Conservation (phyloP, 2,113 vertebrate species). For the Mystacornis crossleyi region DNA sequence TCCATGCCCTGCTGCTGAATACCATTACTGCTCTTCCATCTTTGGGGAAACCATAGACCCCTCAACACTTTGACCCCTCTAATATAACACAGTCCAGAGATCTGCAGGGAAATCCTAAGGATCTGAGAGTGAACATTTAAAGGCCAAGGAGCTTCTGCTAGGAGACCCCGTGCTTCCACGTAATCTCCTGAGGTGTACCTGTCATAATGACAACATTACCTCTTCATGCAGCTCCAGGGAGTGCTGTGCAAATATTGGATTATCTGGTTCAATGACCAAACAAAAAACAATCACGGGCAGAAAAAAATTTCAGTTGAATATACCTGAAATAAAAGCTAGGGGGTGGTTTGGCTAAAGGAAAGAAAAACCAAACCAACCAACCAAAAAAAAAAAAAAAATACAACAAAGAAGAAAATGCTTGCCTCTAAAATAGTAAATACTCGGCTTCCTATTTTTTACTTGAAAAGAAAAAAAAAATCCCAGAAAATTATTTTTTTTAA, state of each 20-base stretch:
- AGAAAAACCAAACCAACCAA: background rate
- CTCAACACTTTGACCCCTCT: background rate
- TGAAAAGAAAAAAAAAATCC: background rate
- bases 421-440: background rate
- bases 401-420: background rate
- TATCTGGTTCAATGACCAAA: constrained; percentile 48
- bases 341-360: background rate
- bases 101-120: constrained; percentile 25
- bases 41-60: background rate
- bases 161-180: background rate
- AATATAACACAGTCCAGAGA: background rate
- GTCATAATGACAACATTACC: constrained; percentile 51
- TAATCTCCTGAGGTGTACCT: constrained; percentile 44
- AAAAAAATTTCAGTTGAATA: background rate
- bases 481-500: background rate
- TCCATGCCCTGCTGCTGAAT: background rate
- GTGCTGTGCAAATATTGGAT: constrained; percentile 60
- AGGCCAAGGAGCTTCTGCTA: constrained; percentile 39
- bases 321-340: background rate
- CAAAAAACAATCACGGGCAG: constrained; percentile 31
- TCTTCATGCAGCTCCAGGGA: constrained; percentile 47
- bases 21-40: background rate
- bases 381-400: background rate
- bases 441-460: background rate
- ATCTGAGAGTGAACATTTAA: constrained; percentile 7